Percentiles rank a stretch among this genome's conserved stretches.
These are phyloP conservation scores for Agrenia bidenticulata DNA, from an alignment of 2,888 invertebrate genomes.

Conservation along the genomic window DNA sequence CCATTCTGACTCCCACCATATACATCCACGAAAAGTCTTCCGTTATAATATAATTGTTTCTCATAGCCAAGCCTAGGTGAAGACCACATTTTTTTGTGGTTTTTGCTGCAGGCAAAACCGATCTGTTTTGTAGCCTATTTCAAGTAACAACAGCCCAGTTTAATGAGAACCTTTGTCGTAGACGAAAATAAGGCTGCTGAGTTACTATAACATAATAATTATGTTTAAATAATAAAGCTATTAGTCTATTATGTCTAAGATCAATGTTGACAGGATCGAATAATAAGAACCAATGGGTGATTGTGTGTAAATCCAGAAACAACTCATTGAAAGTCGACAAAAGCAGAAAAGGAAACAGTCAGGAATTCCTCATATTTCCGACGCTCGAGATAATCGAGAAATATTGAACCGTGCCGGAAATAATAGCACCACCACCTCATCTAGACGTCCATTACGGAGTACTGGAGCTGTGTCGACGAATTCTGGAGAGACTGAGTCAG, in stretches of 20 bases:
- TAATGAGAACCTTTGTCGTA: no score
- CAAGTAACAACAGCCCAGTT: background rate
- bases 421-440: conserved; percentile 28
- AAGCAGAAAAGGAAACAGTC: conserved; percentile 53
- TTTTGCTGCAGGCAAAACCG: conserved; percentile 10
- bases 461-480: conserved; percentile 25
- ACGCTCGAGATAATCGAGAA: conserved; percentile 46
- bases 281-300: no score
- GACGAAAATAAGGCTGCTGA: no score
- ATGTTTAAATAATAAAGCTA: no score
- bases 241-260: no score
- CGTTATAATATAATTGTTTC: no score
- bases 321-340: conserved; percentile 52
- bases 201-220: no score
- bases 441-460: conserved; percentile 18
- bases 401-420: conserved; percentile 32
- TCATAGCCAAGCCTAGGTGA: no score
- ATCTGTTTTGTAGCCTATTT: background rate
- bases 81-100: background rate
- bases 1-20: no score
- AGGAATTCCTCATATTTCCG: conserved; percentile 53
- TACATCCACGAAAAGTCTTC: no score
- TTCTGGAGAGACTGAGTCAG: background rate
- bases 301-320: no score
- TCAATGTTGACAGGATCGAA: no score